A percentile compares a stretch with the other conserved stretches of the same genome.
These are phyloP conservation scores for Euplagia quadripunctaria DNA, from an alignment of 2,888 invertebrate genomes.

Conservation along the genomic window DNA sequence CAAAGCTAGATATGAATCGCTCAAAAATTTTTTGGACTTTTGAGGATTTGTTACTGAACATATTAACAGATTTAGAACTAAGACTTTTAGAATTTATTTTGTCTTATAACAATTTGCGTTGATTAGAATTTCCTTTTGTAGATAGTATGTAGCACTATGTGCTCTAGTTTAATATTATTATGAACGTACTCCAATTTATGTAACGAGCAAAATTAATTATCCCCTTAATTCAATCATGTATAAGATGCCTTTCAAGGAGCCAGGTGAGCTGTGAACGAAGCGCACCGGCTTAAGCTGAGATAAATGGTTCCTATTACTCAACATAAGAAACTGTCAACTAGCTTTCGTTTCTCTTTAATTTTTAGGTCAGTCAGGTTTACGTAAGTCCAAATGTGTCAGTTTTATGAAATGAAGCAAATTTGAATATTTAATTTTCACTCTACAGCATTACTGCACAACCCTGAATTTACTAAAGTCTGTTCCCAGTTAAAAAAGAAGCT, in stretches of 20 bases:
- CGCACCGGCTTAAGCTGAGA: conserved; percentile 38
- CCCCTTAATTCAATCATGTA: conserved; percentile 52
- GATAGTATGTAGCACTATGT: conserved; percentile 17
- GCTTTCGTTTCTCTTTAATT: conserved; percentile 37
- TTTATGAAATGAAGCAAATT: neutral
- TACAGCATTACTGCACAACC: neutral
- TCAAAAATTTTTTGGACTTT: too few relatives aligned
- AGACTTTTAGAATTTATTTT: neutral
- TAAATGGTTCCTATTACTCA: conserved; percentile 50
- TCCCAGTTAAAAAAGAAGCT: too few relatives aligned
- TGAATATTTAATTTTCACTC: neutral
- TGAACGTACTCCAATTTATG: conserved; percentile 23
- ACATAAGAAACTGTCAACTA: conserved; percentile 49
- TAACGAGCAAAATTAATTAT: conserved; percentile 54
- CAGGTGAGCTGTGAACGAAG: conserved; percentile 49
- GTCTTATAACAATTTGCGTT: neutral
- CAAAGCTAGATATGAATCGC: too few relatives aligned
- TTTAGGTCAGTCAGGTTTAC: conserved; percentile 40
- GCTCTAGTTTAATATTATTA: conserved; percentile 26
- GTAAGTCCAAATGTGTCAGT: conserved; percentile 25
- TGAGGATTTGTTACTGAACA: neutral
- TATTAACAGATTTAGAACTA: neutral
- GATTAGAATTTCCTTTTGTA: neutral
- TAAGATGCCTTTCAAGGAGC: conserved; percentile 44
- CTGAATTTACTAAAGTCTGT: neutral